Percentiles rank a stretch among this genome's conserved stretches.
phyloP scores from a whole-genome alignment of 23 tunicate species.

The Clavelina lepadiformis region DNA sequence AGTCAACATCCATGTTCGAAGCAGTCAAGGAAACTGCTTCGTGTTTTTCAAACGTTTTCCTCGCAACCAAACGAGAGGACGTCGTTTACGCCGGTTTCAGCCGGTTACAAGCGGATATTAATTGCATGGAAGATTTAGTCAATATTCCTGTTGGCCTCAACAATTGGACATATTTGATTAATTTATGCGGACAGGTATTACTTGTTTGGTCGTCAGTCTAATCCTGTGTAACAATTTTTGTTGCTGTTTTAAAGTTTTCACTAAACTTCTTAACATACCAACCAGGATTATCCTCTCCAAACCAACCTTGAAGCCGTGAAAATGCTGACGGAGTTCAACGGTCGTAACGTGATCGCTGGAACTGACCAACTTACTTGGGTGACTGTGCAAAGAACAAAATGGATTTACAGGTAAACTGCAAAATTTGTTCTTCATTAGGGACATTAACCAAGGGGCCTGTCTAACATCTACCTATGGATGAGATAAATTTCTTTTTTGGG shows the following conservation, averaged over 20 bases:
- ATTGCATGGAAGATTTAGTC: slow-evolving; percentile 68
- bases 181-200: slow-evolving; percentile 84
- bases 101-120: slow-evolving; percentile 63
- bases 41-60: slow-evolving; percentile 64
- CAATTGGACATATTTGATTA: slow-evolving; percentile 67
- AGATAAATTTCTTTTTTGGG: too few species aligned
- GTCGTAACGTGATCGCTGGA: slow-evolving; percentile 23
- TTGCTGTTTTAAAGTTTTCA: too few species aligned
- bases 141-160: neutral
- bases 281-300: slow-evolving; percentile 56
- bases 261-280: too few species aligned
- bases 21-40: slow-evolving; percentile 10
- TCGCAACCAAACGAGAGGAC: slow-evolving; percentile 17
- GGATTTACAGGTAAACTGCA: slow-evolving; percentile 25
- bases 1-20: slow-evolving; percentile 1
- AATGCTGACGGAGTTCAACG: slow-evolving; percentile 27
- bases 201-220: too few species aligned
- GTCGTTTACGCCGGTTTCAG: slow-evolving; percentile 53
- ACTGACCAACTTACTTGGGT: neutral
- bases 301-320: slow-evolving; percentile 41
- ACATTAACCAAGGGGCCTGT: too few species aligned
- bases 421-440: too few species aligned
- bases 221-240: too few species aligned
- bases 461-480: too few species aligned
- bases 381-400: slow-evolving; percentile 10